Conservation (phyloP, 1,140 invertebrate genomes). For the Sweltsa coloradensis region DNA sequence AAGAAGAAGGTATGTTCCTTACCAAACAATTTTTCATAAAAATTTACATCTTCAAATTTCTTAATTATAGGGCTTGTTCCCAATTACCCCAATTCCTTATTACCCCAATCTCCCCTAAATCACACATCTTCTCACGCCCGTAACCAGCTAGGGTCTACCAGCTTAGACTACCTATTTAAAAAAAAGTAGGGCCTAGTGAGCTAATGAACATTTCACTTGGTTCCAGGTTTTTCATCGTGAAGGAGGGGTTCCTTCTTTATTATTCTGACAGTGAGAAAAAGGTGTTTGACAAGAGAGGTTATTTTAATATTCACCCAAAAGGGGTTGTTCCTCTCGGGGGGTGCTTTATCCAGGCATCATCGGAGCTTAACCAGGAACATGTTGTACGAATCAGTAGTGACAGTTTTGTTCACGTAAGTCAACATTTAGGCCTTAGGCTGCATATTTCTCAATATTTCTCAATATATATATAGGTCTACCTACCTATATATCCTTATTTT, state of each 20-base stretch:
- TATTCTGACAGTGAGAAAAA: constrained; percentile 14
- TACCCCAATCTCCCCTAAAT: too few relatives aligned
- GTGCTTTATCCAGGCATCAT: constrained; percentile 9
- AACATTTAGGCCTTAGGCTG: neutral
- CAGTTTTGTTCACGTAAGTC: constrained; percentile 13
- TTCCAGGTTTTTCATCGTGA: constrained; percentile 14
- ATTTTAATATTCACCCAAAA: constrained; percentile 15
- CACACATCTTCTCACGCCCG: too few relatives aligned
- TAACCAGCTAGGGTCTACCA: too few relatives aligned
- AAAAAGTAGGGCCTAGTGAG: too few relatives aligned
- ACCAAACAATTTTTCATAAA: too few relatives aligned
- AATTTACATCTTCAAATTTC: too few relatives aligned
- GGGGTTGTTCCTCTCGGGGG: constrained; percentile 13
- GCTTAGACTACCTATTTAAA: too few relatives aligned
- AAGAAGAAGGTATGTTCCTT: too few relatives aligned
- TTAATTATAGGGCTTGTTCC: too few relatives aligned
- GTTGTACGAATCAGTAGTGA: constrained; percentile 11
- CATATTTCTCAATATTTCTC: too few relatives aligned
- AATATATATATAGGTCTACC: neutral
- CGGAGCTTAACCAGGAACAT: constrained; percentile 11
- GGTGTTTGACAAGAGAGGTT: constrained; percentile 12
- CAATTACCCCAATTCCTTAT: too few relatives aligned
- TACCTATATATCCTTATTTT: neutral
- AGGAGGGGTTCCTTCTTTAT: constrained; percentile 14
- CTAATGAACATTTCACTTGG: neutral